Conservation (phyloP, 2,113 vertebrate species). For the Conger conger region DNA sequence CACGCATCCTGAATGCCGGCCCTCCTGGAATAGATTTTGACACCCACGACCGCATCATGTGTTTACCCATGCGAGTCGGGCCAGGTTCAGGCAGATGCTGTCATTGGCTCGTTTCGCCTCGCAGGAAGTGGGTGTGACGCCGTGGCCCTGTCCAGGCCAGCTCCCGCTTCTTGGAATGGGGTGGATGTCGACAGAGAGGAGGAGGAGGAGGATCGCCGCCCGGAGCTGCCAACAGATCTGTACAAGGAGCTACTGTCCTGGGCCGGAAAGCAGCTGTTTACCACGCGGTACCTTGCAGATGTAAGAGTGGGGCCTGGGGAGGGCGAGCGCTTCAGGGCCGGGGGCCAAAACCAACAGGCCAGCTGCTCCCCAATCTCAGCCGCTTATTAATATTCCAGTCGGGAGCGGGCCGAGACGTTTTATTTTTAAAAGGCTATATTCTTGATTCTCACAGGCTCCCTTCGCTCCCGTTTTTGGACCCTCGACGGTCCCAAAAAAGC, state of each 20-base stretch:
- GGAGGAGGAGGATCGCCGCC: background rate
- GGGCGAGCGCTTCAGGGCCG: background rate
- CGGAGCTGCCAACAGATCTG: background rate
- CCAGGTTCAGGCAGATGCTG: background rate
- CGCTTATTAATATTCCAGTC: constrained; percentile 27
- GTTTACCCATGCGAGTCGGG: background rate
- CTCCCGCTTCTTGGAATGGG: constrained; percentile 8
- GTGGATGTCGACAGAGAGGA: background rate
- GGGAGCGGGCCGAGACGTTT: background rate
- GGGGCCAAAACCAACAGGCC: constrained; percentile 17
- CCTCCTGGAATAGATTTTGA: background rate
- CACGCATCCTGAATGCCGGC: background rate
- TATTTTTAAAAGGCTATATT: constrained; percentile 26
- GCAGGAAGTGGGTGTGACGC: constrained; percentile 22
- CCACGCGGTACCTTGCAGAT: constrained; percentile 22
- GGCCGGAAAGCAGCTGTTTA: constrained; percentile 1
- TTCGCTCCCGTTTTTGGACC: constrained; percentile 9
- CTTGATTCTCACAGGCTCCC: constrained; percentile 20
- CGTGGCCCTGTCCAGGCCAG: background rate
- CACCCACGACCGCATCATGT: background rate
- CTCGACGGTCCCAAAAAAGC: background rate
- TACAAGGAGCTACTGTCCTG: background rate
- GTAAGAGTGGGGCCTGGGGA: constrained; percentile 6
- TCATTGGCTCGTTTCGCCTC: constrained; percentile 1
- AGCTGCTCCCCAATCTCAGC: constrained; percentile 15